phyloP scores from a whole-genome alignment of 2,888 invertebrate species.

The Tetropium fuscum region DNA sequence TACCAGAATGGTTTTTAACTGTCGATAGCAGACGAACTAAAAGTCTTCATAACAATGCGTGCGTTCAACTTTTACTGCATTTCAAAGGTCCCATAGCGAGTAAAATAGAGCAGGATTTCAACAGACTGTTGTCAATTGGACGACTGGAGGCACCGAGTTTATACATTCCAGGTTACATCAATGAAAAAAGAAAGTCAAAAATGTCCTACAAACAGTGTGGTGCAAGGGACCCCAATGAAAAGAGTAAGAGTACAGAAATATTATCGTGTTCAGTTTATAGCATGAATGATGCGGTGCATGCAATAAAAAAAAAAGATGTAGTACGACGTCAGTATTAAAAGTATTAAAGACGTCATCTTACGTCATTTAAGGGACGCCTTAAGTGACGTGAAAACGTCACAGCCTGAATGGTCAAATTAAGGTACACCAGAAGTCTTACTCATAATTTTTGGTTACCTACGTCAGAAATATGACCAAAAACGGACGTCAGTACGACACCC shows the following conservation, averaged over 20 bases:
- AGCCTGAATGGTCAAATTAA: too few species aligned
- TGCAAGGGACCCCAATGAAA: constrained; percentile 80
- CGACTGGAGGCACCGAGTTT: constrained; percentile 81
- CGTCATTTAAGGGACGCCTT: too few species aligned
- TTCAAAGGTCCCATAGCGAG: constrained; percentile 87
- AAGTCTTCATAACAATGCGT: constrained; percentile 80
- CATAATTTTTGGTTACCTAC: background rate
- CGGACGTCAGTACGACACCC: too few species aligned
- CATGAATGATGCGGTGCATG: too few species aligned
- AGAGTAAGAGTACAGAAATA: constrained; percentile 61
- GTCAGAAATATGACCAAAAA: too few species aligned
- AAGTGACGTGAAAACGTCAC: too few species aligned
- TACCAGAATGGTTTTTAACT: constrained; percentile 91
- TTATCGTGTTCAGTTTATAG: too few species aligned
- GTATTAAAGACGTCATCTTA: too few species aligned
- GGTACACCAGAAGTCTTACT: background rate
- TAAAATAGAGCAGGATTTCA: constrained; percentile 84
- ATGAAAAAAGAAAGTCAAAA: constrained; percentile 77
- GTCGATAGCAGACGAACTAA: constrained; percentile 86
- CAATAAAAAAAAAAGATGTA: too few species aligned
- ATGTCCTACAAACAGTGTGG: constrained; percentile 83
- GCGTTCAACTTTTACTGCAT: constrained; percentile 87
- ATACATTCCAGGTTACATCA: constrained; percentile 81
- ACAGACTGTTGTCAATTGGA: constrained; percentile 79
- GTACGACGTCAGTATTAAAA: too few species aligned